Conservation (phyloP, 2,113 vertebrate species). For the Ardeotis arabs region DNA sequence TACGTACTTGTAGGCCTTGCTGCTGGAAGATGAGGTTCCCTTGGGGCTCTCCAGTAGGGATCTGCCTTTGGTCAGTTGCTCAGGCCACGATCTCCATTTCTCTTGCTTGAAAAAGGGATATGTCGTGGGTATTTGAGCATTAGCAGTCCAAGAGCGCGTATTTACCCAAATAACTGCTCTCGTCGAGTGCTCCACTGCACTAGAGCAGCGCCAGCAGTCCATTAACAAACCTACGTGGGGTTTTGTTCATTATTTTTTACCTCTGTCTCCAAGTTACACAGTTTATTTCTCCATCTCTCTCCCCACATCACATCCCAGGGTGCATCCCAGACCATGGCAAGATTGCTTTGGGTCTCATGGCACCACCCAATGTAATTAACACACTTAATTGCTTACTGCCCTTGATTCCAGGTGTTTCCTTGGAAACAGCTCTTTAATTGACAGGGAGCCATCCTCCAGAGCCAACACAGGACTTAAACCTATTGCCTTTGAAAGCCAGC, state of each 20-base stretch:
- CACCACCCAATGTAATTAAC: neutral
- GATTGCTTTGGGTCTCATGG: neutral
- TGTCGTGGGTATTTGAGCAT: no score
- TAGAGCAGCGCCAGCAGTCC: fast-evolving
- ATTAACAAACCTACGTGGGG: neutral
- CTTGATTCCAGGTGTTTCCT: neutral
- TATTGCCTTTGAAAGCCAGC: neutral
- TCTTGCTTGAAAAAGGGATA: no score
- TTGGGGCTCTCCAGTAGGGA: no score
- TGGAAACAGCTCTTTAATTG: neutral
- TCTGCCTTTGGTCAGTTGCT: no score
- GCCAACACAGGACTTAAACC: fast-evolving
- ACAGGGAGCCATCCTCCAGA: neutral
- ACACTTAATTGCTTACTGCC: neutral
- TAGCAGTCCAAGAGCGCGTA: fast-evolving
- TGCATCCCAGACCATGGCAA: neutral
- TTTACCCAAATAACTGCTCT: fast-evolving
- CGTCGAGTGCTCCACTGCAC: fast-evolving
- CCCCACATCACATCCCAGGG: neutral
- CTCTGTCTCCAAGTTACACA: no score
- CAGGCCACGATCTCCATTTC: no score
- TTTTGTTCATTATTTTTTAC: neutral
- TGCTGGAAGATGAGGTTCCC: no score
- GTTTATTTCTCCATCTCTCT: neutral
- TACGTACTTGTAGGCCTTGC: no score